These are phyloP conservation scores for Gephyroberyx darwinii DNA, from an alignment of 2,797 vertebrate genomes.

Conservation along the genomic window DNA sequence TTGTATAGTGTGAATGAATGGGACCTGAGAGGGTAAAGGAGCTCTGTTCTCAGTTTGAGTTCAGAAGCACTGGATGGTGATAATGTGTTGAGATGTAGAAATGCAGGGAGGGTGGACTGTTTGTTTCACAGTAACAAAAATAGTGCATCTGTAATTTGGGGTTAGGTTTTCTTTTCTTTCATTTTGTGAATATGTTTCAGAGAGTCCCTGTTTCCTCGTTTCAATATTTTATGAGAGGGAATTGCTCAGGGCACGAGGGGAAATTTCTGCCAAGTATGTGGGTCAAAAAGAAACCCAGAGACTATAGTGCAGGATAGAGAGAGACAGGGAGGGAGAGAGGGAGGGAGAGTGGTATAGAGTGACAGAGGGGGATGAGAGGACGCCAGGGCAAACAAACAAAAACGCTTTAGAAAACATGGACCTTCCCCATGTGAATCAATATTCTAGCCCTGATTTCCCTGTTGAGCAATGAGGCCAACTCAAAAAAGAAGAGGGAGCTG, in stretches of 20 bases:
- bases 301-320: conserved; percentile 37
- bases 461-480: conserved; percentile 73
- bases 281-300: conserved; percentile 79
- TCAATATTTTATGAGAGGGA: conserved; percentile 36
- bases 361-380: conserved; percentile 52
- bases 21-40: background rate
- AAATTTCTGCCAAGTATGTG: conserved; percentile 75
- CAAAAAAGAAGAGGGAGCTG: conserved; percentile 62
- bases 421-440: conserved; percentile 82
- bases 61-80: background rate
- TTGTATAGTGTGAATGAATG: conserved; percentile 18
- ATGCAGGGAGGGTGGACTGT: background rate
- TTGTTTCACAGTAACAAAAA: conserved; percentile 4
- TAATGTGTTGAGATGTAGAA: background rate
- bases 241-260: conserved; percentile 49
- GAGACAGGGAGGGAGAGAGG: conserved; percentile 31
- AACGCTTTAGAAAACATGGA: conserved; percentile 75
- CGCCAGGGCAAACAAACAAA: conserved; percentile 78
- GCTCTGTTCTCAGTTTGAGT: conserved; percentile 4
- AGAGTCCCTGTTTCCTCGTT: background rate
- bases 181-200: background rate
- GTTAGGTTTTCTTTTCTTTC: background rate
- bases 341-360: conserved; percentile 15
- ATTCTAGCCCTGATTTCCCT: conserved; percentile 76
- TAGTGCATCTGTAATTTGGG: background rate